These are phyloP conservation scores for Lycocorax pyrrhopterus DNA, from an alignment of 2,113 vertebrate species.

Conservation along the genomic window DNA sequence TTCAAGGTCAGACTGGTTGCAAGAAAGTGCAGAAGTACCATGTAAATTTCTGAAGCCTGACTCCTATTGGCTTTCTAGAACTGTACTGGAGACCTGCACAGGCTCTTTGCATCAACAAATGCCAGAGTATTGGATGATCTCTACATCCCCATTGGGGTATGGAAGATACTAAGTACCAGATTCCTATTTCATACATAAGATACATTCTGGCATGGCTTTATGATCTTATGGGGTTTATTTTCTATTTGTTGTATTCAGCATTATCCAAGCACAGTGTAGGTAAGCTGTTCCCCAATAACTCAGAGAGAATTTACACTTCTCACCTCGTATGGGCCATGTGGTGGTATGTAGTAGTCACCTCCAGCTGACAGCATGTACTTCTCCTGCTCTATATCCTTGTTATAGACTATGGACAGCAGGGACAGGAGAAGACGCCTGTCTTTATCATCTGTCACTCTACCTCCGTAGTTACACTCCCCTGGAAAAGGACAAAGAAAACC, in stretches of 20 bases:
- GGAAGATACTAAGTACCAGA: neutral
- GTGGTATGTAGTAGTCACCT: constrained; percentile 80
- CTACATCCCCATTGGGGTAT: neutral
- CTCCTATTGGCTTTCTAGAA: neutral
- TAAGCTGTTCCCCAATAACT: neutral
- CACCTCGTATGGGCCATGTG: constrained; percentile 85
- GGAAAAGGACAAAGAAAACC: neutral
- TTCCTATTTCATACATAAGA: neutral
- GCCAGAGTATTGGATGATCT: neutral
- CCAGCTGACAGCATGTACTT: constrained; percentile 77
- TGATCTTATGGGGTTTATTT: neutral
- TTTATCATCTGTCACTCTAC: constrained; percentile 93
- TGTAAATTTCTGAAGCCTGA: neutral
- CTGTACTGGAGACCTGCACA: neutral
- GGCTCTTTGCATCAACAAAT: neutral
- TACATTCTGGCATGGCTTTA: neutral
- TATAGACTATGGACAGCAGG: constrained; percentile 86
- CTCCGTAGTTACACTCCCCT: constrained; percentile 97
- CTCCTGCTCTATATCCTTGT: constrained; percentile 79
- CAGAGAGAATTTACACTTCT: neutral
- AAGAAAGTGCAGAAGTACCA: neutral
- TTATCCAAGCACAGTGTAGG: neutral
- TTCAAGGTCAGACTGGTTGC: neutral
- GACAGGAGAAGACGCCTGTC: constrained; percentile 90
- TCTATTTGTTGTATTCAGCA: neutral